Evolutionary conservation across 2,888 invertebrate species (phyloP).

Genomic region (Gibbula magus): DNA sequence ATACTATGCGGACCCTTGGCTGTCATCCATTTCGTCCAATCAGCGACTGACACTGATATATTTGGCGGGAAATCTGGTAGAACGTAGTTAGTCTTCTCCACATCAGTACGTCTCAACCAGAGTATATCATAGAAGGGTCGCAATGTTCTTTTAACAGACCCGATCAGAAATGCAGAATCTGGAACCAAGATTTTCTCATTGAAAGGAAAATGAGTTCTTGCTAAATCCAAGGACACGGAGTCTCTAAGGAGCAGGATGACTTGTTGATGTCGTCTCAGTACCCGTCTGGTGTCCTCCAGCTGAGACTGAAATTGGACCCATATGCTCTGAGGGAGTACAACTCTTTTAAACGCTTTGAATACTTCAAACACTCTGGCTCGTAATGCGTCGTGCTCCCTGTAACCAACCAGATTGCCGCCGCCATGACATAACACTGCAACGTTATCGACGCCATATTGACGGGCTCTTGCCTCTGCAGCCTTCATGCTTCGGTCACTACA

Average conservation of each 20-base stretch:
- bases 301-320: background rate
- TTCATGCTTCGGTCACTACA: background rate
- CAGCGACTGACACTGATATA: background rate
- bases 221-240: background rate
- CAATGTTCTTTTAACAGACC: constrained; percentile 33
- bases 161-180: constrained; percentile 46
- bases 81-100: constrained; percentile 30
- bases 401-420: constrained; percentile 43
- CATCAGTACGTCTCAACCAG: constrained; percentile 40
- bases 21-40: constrained; percentile 27
- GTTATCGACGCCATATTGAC: constrained; percentile 6
- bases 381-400: background rate
- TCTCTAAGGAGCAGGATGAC: background rate
- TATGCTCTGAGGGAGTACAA: constrained; percentile 33
- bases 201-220: background rate
- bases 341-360: constrained; percentile 16
- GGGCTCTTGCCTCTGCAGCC: background rate
- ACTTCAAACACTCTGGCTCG: background rate
- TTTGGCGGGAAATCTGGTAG: constrained; percentile 4
- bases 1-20: background rate
- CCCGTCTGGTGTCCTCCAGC: background rate
- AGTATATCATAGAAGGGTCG: constrained; percentile 42
- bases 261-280: background rate
- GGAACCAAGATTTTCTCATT: constrained; percentile 28
- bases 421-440: constrained; percentile 47